Conservation (phyloP, 1,140 invertebrate genomes). For the Camponotus floridanus region DNA sequence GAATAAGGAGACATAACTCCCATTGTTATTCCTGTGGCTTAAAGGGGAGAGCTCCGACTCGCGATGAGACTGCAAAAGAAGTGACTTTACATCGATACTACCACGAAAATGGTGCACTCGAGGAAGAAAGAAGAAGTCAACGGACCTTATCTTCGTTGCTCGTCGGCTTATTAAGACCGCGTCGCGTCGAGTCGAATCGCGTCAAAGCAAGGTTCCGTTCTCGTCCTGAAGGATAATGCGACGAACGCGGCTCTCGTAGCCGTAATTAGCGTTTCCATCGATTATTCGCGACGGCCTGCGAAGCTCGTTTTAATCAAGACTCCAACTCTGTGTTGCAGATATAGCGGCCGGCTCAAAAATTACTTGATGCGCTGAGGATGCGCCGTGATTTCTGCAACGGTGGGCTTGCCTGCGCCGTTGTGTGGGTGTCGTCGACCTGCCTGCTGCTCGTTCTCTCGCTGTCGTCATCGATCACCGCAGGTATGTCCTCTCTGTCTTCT, state of each 20-base stretch:
- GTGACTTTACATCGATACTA: slow-evolving; percentile 13
- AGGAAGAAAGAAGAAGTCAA: slow-evolving; percentile 26
- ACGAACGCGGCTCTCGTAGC: background rate
- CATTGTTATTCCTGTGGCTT: slow-evolving; percentile 74
- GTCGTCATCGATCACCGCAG: slow-evolving; percentile 67
- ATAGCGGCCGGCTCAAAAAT: slow-evolving; percentile 72
- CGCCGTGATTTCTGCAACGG: slow-evolving; percentile 78
- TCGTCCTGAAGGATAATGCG: background rate
- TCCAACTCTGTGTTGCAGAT: slow-evolving; percentile 63
- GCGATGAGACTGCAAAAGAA: slow-evolving; percentile 14
- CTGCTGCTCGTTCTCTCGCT: slow-evolving; percentile 72
- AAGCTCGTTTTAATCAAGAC: slow-evolving; percentile 8
- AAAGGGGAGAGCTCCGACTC: slow-evolving; percentile 49
- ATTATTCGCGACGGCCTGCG: background rate
- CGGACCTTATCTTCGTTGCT: background rate
- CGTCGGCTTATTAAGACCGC: background rate
- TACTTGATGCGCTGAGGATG: slow-evolving; percentile 83
- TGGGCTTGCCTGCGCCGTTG: slow-evolving; percentile 77
- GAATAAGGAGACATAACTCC: slow-evolving; percentile 71
- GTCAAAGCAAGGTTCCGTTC: slow-evolving; percentile 3
- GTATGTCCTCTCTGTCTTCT: slow-evolving; percentile 47
- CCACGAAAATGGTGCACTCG: slow-evolving; percentile 6
- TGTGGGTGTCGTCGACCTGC: slow-evolving; percentile 78
- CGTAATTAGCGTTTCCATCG: slow-evolving; percentile 38
- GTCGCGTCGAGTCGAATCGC: background rate